phyloP scores from a whole-genome alignment of 1,140 invertebrate genomes.

The Lanistes nyassanus region DNA sequence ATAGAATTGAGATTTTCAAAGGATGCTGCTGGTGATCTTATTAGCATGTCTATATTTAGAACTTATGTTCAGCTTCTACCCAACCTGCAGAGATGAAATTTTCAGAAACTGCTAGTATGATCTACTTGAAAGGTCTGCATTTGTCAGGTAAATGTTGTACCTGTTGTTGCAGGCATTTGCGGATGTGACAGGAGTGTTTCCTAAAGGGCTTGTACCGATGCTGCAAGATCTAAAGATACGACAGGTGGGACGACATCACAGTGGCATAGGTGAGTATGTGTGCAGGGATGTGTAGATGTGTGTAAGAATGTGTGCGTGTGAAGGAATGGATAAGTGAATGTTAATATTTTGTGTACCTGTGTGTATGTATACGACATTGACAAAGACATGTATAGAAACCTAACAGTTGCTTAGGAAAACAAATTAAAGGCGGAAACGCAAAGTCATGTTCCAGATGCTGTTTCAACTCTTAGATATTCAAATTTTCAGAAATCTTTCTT shows the following conservation, averaged over 20 bases:
- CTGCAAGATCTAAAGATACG: conserved; percentile 53
- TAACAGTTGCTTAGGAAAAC: neutral
- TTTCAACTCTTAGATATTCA: too few relatives aligned
- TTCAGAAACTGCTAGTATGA: neutral
- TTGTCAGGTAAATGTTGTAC: neutral
- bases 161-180: conserved; percentile 51
- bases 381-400: neutral
- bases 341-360: neutral
- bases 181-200: conserved; percentile 57
- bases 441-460: too few relatives aligned
- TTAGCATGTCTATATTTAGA: too few relatives aligned
- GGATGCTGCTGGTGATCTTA: too few relatives aligned
- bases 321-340: too few relatives aligned
- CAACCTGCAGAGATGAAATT: too few relatives aligned
- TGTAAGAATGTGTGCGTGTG: neutral
- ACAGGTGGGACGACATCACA: conserved; percentile 65
- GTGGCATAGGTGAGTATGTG: conserved; percentile 66
- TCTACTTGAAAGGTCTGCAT: too few relatives aligned
- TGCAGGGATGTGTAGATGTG: neutral
- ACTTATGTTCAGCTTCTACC: too few relatives aligned
- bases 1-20: too few relatives aligned
- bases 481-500: too few relatives aligned
- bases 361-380: neutral
- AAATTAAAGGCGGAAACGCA: too few relatives aligned
- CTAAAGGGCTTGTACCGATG: conserved; percentile 63